A percentile compares a stretch with the other conserved stretches of the same genome.
Evolutionary conservation across 2,797 vertebrate genomes (phyloP).

Genomic region (Cynodonichthys magdalenae): DNA sequence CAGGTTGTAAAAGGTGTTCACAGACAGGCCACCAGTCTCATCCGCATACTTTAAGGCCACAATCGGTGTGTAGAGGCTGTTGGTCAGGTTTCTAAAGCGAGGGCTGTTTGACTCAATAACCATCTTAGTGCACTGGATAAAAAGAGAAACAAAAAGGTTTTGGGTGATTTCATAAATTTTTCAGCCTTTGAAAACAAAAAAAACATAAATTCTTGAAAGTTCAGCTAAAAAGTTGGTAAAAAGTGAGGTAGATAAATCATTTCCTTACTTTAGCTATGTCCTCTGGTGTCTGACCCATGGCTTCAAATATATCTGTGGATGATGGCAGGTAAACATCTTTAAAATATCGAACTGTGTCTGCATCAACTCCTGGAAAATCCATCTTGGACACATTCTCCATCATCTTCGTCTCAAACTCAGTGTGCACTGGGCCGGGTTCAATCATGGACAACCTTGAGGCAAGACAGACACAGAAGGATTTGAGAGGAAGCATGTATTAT

Average conservation of each 20-base stretch:
- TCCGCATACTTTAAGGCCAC: conserved; percentile 88
- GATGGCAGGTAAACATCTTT: conserved; percentile 90
- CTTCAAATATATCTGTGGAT: conserved; percentile 87
- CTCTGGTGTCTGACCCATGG: conserved; percentile 88
- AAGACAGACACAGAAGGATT: conserved; percentile 11
- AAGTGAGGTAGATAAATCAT: background rate
- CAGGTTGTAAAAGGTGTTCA: conserved; percentile 85
- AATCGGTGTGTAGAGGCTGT: conserved; percentile 86
- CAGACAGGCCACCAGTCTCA: conserved; percentile 87
- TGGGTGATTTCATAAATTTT: conserved; percentile 1
- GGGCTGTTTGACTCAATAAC: conserved; percentile 85
- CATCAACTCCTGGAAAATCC: conserved; percentile 85
- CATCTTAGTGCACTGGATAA: conserved; percentile 83
- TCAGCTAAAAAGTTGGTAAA: background rate
- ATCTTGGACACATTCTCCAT: conserved; percentile 86
- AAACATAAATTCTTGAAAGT: conserved; percentile 3
- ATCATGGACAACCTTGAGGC: conserved; percentile 88
- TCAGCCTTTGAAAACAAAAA: conserved; percentile 1
- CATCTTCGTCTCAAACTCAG: conserved; percentile 91
- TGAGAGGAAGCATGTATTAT: background rate
- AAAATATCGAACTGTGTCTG: conserved; percentile 87
- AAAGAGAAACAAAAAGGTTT: conserved; percentile 16
- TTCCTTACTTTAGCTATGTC: conserved; percentile 86
- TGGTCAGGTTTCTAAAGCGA: conserved; percentile 90
- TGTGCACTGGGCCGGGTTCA: conserved; percentile 91